Evolutionary conservation across 1,140 invertebrate species (phyloP).

Genomic region (Calycopis cecrops): DNA sequence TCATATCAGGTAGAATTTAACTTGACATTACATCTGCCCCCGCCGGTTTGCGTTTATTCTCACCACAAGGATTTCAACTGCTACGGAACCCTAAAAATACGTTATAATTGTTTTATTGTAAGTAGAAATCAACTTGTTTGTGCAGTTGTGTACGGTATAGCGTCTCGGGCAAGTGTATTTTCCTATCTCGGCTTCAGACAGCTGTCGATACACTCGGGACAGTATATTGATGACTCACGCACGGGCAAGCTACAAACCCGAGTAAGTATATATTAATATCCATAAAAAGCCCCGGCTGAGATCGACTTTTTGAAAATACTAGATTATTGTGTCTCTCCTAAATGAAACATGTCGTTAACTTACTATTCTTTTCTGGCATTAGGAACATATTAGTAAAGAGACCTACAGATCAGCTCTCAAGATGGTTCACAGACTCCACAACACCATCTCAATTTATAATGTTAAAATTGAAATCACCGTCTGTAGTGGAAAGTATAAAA

Average conservation of each 20-base stretch:
- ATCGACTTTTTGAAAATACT: constrained; percentile 22
- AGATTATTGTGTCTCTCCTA: background rate
- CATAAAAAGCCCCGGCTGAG: constrained; percentile 22
- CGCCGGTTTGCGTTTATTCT: no score
- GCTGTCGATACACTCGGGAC: no score
- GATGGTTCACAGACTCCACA: constrained; percentile 93
- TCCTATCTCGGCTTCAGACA: no score
- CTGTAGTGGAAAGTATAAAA: constrained; percentile 88
- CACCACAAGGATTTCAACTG: no score
- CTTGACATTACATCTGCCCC: no score
- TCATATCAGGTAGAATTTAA: no score
- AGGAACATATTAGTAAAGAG: constrained; percentile 91
- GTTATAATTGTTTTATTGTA: no score
- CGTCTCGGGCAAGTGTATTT: no score
- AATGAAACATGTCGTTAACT: constrained; percentile 11
- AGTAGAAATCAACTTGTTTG: no score
- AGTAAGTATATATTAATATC: constrained; percentile 76
- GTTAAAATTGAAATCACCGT: constrained; percentile 85
- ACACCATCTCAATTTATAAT: constrained; percentile 90
- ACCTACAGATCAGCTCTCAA: constrained; percentile 87
- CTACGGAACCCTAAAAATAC: no score
- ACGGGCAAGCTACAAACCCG: constrained; percentile 82
- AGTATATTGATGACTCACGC: no score
- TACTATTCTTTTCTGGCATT: constrained; percentile 32
- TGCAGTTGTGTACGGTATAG: no score